Evolutionary conservation across 2,113 vertebrate genomes (phyloP).

Genomic region (Platichthys flesus): DNA sequence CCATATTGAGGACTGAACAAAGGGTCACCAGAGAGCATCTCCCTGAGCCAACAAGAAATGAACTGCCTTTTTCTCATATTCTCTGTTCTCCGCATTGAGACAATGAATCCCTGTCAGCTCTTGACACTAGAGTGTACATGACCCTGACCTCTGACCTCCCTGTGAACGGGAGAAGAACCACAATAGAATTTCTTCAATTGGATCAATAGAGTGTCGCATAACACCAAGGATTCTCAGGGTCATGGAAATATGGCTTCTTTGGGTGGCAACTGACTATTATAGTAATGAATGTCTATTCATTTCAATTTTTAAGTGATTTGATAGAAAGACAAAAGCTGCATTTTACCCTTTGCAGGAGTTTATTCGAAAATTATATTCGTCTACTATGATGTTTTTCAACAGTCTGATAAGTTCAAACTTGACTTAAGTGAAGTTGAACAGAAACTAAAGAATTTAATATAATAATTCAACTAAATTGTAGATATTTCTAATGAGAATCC

Average conservation of each 20-base stretch:
- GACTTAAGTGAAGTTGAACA: too few species aligned
- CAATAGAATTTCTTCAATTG: constrained; percentile 8
- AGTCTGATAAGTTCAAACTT: too few species aligned
- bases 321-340: too few species aligned
- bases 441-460: too few species aligned
- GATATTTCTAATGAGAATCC: too few species aligned
- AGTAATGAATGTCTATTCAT: too few species aligned
- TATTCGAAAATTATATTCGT: too few species aligned
- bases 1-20: background rate
- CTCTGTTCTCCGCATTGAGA: constrained; percentile 4
- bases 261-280: too few species aligned
- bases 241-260: background rate
- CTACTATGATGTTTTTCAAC: too few species aligned
- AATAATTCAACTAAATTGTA: too few species aligned
- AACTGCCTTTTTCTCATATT: background rate
- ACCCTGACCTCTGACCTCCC: constrained; percentile 48
- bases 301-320: too few species aligned
- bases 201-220: constrained; percentile 29
- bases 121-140: constrained; percentile 6
- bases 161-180: background rate
- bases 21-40: background rate
- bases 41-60: background rate
- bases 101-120: constrained; percentile 14
- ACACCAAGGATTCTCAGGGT: constrained; percentile 21
- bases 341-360: too few species aligned